A percentile compares a stretch with the other conserved stretches of the same genome.
phyloP scores from a whole-genome alignment of 1,140 invertebrate species.

The Leptopilina boulardi region DNA sequence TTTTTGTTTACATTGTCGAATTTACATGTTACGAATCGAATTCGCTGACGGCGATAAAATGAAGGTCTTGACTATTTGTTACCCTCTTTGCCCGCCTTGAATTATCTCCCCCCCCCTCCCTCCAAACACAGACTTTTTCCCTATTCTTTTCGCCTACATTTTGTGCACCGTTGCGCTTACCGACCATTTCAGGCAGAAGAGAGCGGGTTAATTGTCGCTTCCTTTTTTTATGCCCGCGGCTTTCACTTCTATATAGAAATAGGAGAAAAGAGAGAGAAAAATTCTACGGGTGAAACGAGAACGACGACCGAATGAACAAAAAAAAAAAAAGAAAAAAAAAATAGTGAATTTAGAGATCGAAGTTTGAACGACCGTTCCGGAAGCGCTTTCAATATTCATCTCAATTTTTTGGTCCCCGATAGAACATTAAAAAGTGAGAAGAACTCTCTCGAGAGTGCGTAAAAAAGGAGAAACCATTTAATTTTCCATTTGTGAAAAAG shows the following conservation, averaged over 20 bases:
- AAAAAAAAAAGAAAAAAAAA: background rate
- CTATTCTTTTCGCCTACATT: slow-evolving; percentile 26
- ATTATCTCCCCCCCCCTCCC: background rate
- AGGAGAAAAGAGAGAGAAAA: background rate
- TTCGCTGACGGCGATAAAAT: background rate
- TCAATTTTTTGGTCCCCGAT: background rate
- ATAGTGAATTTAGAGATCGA: slow-evolving; percentile 24
- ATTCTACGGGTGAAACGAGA: background rate
- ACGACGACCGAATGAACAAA: slow-evolving; percentile 10
- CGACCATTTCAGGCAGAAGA: slow-evolving; percentile 22
- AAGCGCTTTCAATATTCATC: slow-evolving; percentile 29
- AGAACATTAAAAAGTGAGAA: slow-evolving; percentile 15
- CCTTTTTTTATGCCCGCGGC: slow-evolving; percentile 23
- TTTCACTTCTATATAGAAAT: background rate
- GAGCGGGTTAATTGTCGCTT: slow-evolving; percentile 32
- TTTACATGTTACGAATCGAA: slow-evolving; percentile 24
- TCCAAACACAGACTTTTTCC: background rate
- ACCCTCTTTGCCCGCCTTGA: background rate
- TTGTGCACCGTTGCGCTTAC: slow-evolving; percentile 19
- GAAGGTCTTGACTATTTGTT: background rate
- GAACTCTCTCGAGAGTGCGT: slow-evolving; percentile 12
- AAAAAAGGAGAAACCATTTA: slow-evolving; percentile 12
- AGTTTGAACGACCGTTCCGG: slow-evolving; percentile 23
- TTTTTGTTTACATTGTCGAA: background rate
- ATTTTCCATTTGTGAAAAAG: background rate